A percentile compares a stretch with the other conserved stretches of the same genome.
These are phyloP conservation scores for Serinus canaria DNA, from an alignment of 2,113 vertebrate genomes.

Conservation along the genomic window DNA sequence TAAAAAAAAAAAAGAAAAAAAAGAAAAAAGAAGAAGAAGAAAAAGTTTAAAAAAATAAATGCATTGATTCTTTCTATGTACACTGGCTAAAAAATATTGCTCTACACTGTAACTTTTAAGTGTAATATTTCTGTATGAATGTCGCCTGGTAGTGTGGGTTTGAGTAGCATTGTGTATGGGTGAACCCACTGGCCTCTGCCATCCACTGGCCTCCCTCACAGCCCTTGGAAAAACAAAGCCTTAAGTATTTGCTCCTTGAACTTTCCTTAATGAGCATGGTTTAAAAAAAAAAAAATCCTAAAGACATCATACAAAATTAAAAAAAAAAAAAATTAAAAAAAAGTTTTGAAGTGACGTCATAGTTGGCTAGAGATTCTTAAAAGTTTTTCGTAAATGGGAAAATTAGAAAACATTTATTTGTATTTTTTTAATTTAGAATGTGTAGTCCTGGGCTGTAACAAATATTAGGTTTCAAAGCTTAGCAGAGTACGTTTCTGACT, in stretches of 20 bases:
- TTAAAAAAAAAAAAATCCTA: constrained; percentile 74
- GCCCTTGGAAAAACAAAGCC: constrained; percentile 90
- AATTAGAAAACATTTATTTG: constrained; percentile 81
- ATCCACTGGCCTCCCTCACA: constrained; percentile 81
- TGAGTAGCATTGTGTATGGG: constrained; percentile 79
- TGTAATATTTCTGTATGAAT: constrained; percentile 88
- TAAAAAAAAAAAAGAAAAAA: constrained; percentile 70
- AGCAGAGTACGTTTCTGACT: constrained; percentile 70
- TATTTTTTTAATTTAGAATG: constrained; percentile 83
- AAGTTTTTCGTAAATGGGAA: constrained; percentile 77
- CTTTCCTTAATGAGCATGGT: constrained; percentile 89
- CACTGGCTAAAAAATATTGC: constrained; percentile 95
- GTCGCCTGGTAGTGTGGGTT: constrained; percentile 79
- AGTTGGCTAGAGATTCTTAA: constrained; percentile 85
- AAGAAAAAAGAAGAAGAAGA: neutral
- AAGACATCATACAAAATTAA: constrained; percentile 45
- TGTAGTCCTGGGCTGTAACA: constrained; percentile 86
- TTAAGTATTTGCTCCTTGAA: constrained; percentile 93
- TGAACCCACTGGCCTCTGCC: constrained; percentile 80
- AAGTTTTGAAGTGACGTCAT: constrained; percentile 72
- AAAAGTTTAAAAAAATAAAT: constrained; percentile 47
- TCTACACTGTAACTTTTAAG: constrained; percentile 96
- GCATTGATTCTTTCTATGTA: constrained; percentile 90
- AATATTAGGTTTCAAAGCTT: constrained; percentile 81
- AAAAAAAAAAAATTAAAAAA: constrained; percentile 59